Percentiles rank a stretch among this genome's conserved stretches.
These are phyloP conservation scores for Eulemur coronatus DNA, from an alignment of 2,797 vertebrate genomes.

Conservation along the genomic window DNA sequence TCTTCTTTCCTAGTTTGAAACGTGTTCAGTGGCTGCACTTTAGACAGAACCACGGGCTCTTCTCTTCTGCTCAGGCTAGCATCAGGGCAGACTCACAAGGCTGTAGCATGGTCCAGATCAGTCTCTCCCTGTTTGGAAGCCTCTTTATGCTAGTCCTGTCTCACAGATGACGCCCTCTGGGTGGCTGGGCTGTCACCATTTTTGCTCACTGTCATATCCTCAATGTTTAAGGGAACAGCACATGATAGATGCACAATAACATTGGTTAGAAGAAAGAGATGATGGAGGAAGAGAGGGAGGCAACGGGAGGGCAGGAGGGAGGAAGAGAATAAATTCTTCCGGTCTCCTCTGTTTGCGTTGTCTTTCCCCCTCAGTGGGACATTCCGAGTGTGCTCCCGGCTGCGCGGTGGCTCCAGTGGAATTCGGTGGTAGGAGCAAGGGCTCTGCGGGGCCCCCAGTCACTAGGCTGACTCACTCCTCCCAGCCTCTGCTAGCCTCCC, in stretches of 20 bases:
- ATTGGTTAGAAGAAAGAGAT: not conserved
- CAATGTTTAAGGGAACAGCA: not conserved
- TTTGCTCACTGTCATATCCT: not conserved
- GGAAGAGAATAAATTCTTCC: not conserved
- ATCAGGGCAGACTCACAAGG: no score
- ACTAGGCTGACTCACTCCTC: not conserved
- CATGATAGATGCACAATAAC: not conserved
- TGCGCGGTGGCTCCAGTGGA: rapidly evolving
- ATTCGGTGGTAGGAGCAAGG: not conserved
- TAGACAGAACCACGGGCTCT: not conserved
- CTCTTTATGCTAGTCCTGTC: not conserved
- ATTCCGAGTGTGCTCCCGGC: not conserved
- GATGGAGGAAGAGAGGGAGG: not conserved
- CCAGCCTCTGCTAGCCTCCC: not conserved
- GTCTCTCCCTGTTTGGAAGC: not conserved
- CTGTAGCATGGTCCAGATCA: no score
- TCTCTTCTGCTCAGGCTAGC: not conserved
- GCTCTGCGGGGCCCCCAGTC: rapidly evolving
- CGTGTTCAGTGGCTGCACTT: not conserved
- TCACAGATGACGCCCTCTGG: not conserved
- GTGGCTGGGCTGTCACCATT: not conserved
- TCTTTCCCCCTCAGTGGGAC: no score
- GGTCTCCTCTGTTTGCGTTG: not conserved
- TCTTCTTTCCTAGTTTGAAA: not conserved
- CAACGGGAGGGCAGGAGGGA: not conserved